Conservation (phyloP, 2,113 vertebrate species). For the Vidua chalybeata region DNA sequence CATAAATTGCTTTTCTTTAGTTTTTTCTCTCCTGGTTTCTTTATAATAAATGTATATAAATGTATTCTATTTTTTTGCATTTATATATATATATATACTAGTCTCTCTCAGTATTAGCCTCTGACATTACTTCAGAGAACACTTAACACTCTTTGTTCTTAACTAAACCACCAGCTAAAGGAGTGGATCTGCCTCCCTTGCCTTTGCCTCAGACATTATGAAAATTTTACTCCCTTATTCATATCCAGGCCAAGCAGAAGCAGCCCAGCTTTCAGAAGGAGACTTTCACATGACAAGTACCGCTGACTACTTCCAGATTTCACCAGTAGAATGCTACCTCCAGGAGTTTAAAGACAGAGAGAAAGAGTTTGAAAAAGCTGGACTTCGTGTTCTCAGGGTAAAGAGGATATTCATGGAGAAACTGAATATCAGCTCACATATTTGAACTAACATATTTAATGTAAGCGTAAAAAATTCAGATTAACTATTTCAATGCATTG, state of each 20-base stretch:
- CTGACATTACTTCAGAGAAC: neutral
- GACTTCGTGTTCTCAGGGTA: slow-evolving; percentile 75
- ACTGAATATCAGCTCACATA: neutral
- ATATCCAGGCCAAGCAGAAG: slow-evolving; percentile 46
- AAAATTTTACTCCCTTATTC: neutral
- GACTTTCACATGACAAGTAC: neutral
- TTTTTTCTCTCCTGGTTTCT: neutral
- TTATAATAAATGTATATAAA: neutral
- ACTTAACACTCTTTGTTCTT: neutral
- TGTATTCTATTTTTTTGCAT: no score
- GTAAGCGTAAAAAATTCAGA: neutral
- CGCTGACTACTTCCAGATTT: neutral
- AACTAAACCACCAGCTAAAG: neutral
- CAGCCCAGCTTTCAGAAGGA: neutral
- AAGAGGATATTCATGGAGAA: neutral
- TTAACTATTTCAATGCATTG: neutral
- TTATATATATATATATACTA: neutral
- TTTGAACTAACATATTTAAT: neutral
- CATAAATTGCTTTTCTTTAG: neutral
- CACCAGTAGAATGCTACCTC: neutral
- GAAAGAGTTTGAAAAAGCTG: slow-evolving; percentile 15
- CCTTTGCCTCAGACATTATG: neutral
- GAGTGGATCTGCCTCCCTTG: neutral
- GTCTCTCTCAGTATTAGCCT: neutral
- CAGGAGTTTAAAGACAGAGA: neutral